Evolutionary conservation across 2,113 vertebrate genomes (phyloP).

Genomic region (Diadophis punctatus): DNA sequence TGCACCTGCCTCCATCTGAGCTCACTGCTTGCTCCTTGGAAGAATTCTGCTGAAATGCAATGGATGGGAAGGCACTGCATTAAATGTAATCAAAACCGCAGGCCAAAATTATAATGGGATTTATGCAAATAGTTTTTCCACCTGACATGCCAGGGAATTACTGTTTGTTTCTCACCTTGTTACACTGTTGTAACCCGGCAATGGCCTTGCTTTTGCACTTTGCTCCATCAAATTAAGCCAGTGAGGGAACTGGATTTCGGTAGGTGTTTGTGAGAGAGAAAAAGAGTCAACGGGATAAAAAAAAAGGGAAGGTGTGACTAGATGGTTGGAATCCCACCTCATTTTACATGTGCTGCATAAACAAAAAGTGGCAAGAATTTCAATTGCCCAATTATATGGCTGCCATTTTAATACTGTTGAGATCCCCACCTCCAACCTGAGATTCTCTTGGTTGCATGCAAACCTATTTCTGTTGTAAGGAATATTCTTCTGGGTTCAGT

Average conservation of each 20-base stretch:
- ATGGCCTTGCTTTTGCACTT: conserved; percentile 14
- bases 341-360: background rate
- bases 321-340: background rate
- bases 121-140: conserved; percentile 49
- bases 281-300: background rate
- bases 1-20: conserved; percentile 10
- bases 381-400: background rate
- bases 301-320: background rate
- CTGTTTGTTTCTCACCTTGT: conserved; percentile 19
- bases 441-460: background rate
- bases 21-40: conserved; percentile 15
- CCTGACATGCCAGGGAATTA: conserved; percentile 20
- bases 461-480: too few relatives aligned
- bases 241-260: background rate
- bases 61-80: conserved; percentile 31
- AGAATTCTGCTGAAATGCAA: conserved; percentile 30
- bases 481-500: too few relatives aligned
- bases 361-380: background rate
- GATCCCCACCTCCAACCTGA: background rate
- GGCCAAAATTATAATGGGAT: conserved; percentile 43
- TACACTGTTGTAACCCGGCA: background rate
- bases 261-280: background rate
- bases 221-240: conserved; percentile 15
- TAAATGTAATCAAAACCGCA: conserved; percentile 33
- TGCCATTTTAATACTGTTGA: background rate